A percentile compares a stretch with the other conserved stretches of the same genome.
Conservation (phyloP, 2,797 vertebrate genomes). For the Oceanodroma leucorhoa region DNA sequence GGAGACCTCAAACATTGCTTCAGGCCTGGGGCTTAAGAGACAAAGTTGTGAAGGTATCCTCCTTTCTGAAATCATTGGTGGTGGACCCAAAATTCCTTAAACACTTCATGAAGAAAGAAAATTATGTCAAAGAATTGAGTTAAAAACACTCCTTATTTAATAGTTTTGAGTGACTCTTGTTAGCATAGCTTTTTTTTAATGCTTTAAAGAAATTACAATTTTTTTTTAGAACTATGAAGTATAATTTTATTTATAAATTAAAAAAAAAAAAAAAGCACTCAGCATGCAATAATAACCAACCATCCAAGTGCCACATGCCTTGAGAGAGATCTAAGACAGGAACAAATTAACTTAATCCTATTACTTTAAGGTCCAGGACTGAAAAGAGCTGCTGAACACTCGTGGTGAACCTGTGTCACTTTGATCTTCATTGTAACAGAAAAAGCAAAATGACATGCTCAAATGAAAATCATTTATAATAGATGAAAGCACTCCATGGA, state of each 20-base stretch:
- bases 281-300: neutral
- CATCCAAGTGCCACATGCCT: slow-evolving; percentile 11
- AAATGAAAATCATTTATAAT: slow-evolving; percentile 66
- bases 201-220: neutral
- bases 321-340: slow-evolving; percentile 65
- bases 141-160: neutral
- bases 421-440: slow-evolving; percentile 69
- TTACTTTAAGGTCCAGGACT: slow-evolving; percentile 67
- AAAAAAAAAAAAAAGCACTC: neutral
- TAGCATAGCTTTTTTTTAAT: neutral
- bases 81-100: neutral
- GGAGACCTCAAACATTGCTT: neutral
- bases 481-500: slow-evolving; percentile 58
- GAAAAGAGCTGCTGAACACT: slow-evolving; percentile 46
- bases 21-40: too few relatives aligned
- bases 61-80: accelerated
- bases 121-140: neutral
- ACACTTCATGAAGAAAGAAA: neutral
- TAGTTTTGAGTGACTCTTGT: neutral
- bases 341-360: slow-evolving; percentile 68
- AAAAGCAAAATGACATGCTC: slow-evolving; percentile 59
- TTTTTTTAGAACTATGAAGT: neutral
- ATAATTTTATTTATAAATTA: neutral
- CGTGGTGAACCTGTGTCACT: slow-evolving; percentile 50
- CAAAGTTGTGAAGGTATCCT: neutral